Percentiles rank a stretch among this genome's conserved stretches.
Evolutionary conservation across 2,888 invertebrate species (phyloP).

Genomic region (Amblyjoppa proteus): DNA sequence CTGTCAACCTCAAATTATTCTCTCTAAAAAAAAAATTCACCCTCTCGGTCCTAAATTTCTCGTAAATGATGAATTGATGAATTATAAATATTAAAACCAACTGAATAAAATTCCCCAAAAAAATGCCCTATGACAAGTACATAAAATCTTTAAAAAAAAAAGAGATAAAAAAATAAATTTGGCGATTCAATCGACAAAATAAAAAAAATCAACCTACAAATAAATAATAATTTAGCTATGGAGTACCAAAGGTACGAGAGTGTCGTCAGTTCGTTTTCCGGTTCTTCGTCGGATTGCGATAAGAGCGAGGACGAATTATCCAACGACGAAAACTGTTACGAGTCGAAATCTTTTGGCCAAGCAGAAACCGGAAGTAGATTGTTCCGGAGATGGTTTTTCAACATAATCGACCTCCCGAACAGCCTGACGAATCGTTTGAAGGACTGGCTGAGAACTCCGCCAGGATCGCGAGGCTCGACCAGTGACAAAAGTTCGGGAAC

Average conservation of each 20-base stretch:
- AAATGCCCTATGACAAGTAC: neutral
- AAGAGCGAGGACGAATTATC: conserved; percentile 44
- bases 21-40: neutral
- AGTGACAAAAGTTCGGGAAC: conserved; percentile 55
- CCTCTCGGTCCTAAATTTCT: neutral
- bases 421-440: conserved; percentile 53
- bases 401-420: conserved; percentile 59
- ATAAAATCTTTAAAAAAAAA: neutral
- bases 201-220: neutral
- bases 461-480: conserved; percentile 45
- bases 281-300: conserved; percentile 32
- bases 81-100: neutral
- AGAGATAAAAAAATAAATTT: neutral
- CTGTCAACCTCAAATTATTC: conserved; percentile 51
- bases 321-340: conserved; percentile 6
- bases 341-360: neutral
- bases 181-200: neutral
- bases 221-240: conserved; percentile 17
- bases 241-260: conserved; percentile 23
- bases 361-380: conserved; percentile 27
- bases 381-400: conserved; percentile 59
- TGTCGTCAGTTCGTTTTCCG: conserved; percentile 21
- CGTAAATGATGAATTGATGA: neutral
- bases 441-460: conserved; percentile 56
- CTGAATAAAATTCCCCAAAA: neutral